Percentiles rank a stretch among this genome's conserved stretches.
Conservation (phyloP, 2,888 invertebrate species). For the Amaurobius ferox region DNA sequence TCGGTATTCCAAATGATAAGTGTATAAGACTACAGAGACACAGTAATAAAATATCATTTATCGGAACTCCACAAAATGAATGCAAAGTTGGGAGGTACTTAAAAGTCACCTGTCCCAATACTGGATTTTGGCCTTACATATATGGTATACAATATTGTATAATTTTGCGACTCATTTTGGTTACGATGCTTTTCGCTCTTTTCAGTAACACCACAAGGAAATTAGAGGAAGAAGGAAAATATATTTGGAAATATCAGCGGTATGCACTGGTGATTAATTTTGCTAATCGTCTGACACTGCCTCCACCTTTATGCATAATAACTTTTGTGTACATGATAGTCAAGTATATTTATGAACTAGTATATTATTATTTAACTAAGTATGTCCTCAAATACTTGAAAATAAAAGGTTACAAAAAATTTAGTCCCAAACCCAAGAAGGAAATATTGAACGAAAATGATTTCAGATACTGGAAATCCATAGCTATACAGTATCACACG, state of each 20-base stretch:
- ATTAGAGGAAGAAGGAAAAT: slow-evolving; percentile 75
- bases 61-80: slow-evolving; percentile 20
- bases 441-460: slow-evolving; percentile 18
- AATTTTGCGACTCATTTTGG: slow-evolving; percentile 76
- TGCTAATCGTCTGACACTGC: slow-evolving; percentile 76
- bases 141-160: slow-evolving; percentile 75
- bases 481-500: slow-evolving; percentile 27
- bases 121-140: slow-evolving; percentile 74
- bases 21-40: slow-evolving; percentile 24
- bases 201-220: slow-evolving; percentile 75
- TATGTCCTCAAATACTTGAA: no score
- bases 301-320: slow-evolving; percentile 76
- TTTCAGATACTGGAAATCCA: slow-evolving; percentile 35
- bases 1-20: slow-evolving; percentile 23
- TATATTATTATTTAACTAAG: no score
- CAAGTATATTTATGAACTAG: slow-evolving; percentile 6
- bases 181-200: slow-evolving; percentile 77
- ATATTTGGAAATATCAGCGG: slow-evolving; percentile 77
- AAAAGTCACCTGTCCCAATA: slow-evolving; percentile 68
- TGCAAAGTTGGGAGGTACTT: slow-evolving; percentile 50
- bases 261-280: slow-evolving; percentile 77
- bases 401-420: neutral
- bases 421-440: neutral
- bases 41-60: slow-evolving; percentile 18
- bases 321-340: slow-evolving; percentile 52